Conservation (phyloP, 2,888 invertebrate genomes). For the Lepidochrysops patricia region DNA sequence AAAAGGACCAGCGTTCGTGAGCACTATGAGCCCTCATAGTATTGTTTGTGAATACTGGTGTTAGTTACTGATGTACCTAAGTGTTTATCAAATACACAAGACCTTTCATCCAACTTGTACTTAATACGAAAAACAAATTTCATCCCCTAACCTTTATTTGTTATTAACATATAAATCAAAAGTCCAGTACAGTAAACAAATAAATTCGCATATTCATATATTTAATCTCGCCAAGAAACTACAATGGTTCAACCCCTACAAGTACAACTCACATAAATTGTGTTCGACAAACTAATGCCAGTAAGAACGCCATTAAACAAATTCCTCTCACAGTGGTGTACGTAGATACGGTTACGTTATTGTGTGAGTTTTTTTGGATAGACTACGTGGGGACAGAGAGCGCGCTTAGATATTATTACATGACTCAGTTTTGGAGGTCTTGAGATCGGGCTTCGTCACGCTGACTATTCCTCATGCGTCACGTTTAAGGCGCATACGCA, state of each 20-base stretch:
- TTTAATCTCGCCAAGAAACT: conserved; percentile 24
- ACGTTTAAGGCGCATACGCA: too few relatives aligned
- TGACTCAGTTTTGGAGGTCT: too few relatives aligned
- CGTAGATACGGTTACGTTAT: conserved; percentile 29
- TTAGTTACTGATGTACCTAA: too few relatives aligned
- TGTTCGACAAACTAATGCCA: conserved; percentile 73
- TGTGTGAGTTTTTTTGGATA: conserved; percentile 30
- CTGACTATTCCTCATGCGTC: too few relatives aligned
- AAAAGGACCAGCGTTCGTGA: too few relatives aligned
- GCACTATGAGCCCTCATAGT: too few relatives aligned
- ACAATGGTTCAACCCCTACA: conserved; percentile 62
- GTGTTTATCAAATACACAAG: too few relatives aligned
- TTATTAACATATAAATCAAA: not conserved
- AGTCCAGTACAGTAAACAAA: conserved; percentile 16
- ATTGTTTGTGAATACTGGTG: too few relatives aligned
- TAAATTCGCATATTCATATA: conserved; percentile 26
- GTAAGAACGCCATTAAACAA: conserved; percentile 73
- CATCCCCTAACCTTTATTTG: not conserved
- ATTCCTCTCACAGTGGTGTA: conserved; percentile 48
- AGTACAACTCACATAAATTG: conserved; percentile 72
- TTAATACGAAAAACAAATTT: not conserved
- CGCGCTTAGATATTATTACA: not conserved
- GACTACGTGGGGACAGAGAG: conserved; percentile 22
- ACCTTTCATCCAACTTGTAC: too few relatives aligned
- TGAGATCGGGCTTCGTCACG: too few relatives aligned